phyloP scores from a whole-genome alignment of 2,113 vertebrate species.

The Lethenteron reissneri region DNA sequence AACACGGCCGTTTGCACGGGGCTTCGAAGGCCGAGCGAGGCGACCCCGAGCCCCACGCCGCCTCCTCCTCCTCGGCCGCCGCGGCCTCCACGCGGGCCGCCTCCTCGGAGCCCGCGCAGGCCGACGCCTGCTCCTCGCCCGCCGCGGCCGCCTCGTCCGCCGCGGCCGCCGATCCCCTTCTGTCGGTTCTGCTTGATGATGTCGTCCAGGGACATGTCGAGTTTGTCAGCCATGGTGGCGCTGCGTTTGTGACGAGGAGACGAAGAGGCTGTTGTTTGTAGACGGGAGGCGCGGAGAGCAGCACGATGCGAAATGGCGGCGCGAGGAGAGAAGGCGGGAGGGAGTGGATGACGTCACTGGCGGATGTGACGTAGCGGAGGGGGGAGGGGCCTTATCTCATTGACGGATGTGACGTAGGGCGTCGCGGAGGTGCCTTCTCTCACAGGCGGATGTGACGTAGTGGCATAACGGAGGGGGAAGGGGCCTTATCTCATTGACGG shows the following conservation, averaged over 20 bases:
- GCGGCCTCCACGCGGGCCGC: slow-evolving; percentile 31
- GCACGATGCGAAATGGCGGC: too few species aligned
- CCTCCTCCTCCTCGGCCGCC: slow-evolving; percentile 13
- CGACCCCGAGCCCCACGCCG: slow-evolving; percentile 36
- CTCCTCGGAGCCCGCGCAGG: slow-evolving; percentile 27
- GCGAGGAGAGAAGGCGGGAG: too few species aligned
- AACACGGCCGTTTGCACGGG: not conserved
- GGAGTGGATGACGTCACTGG: too few species aligned
- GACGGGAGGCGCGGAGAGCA: too few species aligned
- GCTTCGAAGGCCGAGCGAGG: not conserved
- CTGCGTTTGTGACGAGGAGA: not conserved
- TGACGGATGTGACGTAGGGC: too few species aligned
- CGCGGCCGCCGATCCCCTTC: slow-evolving; percentile 34
- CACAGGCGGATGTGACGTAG: too few species aligned
- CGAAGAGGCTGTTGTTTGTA: too few species aligned
- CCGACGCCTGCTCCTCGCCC: slow-evolving; percentile 39
- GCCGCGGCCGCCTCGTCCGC: slow-evolving; percentile 28
- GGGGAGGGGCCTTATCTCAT: too few species aligned
- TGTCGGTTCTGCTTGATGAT: slow-evolving; percentile 87
- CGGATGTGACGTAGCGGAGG: too few species aligned
- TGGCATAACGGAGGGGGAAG: too few species aligned
- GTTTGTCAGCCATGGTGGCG: slow-evolving; percentile 61
- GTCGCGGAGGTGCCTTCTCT: too few species aligned
- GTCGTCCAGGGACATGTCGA: slow-evolving; percentile 97
- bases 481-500: too few species aligned